These are phyloP conservation scores for Caenorhabditis sp. DNA, from an alignment of 2,888 invertebrate species.

Conservation along the genomic window DNA sequence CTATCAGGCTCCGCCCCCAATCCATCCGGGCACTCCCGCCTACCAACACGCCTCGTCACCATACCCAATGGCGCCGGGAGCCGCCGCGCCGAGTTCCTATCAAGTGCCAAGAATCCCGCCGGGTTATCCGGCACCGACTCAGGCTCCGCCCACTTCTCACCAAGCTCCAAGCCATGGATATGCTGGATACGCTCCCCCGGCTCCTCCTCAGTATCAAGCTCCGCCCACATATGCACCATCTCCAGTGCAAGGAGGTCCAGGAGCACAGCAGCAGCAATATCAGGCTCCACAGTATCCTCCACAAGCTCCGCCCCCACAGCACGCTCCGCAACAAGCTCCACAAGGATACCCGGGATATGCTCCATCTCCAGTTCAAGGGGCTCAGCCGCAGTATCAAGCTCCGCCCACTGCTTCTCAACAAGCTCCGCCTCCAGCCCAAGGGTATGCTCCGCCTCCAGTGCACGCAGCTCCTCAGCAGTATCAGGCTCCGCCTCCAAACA, in stretches of 20 bases:
- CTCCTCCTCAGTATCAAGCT: background rate
- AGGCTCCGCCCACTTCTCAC: background rate
- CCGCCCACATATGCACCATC: background rate
- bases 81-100: slow-evolving; percentile 9
- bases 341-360: background rate
- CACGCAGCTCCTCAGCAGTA: background rate
- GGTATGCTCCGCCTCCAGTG: background rate
- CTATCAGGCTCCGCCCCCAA: slow-evolving; percentile 28
- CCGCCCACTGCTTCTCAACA: slow-evolving; percentile 3
- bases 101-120: slow-evolving; percentile 4
- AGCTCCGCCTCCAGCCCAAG: slow-evolving; percentile 9
- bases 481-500: background rate
- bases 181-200: no score
- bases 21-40: background rate
- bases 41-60: slow-evolving; percentile 7
- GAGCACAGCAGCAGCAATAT: background rate
- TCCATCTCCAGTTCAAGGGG: background rate
- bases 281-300: background rate
- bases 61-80: background rate
- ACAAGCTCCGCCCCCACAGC: background rate
- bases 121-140: background rate
- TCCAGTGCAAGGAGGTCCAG: no score
- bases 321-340: background rate
- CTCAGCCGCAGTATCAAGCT: background rate
- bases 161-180: background rate